Evolutionary conservation across 2,113 vertebrate species (phyloP).

Genomic region (Callipepla squamata): DNA sequence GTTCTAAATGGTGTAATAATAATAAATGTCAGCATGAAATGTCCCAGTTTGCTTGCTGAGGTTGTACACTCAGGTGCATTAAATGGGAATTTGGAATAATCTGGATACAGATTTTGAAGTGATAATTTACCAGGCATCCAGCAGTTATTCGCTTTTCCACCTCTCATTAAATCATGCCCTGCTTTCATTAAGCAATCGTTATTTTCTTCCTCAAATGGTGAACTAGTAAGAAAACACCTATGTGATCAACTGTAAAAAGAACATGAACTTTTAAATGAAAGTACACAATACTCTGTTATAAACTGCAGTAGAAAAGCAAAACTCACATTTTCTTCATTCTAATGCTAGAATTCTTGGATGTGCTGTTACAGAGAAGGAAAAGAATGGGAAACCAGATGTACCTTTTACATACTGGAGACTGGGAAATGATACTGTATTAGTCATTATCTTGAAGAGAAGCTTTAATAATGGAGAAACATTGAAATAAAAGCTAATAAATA

Average conservation of each 20-base stretch:
- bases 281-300: not conserved
- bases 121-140: not conserved
- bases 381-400: not conserved
- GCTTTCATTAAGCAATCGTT: not conserved
- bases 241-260: not conserved
- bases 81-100: not conserved
- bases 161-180: not conserved
- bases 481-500: not conserved
- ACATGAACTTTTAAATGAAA: not conserved
- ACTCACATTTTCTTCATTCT: not conserved
- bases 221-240: not conserved
- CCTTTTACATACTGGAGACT: not conserved
- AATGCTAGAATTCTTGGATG: not conserved
- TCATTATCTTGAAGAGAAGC: not conserved
- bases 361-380: not conserved
- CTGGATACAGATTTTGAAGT: not conserved
- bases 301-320: not conserved
- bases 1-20: not conserved
- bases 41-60: not conserved
- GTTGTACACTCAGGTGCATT: not conserved
- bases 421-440: not conserved
- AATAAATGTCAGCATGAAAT: rapidly evolving
- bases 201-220: not conserved
- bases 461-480: not conserved
- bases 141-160: not conserved